These are phyloP conservation scores for Eremobia ochroleuca DNA, from an alignment of 2,888 invertebrate species.

Conservation along the genomic window DNA sequence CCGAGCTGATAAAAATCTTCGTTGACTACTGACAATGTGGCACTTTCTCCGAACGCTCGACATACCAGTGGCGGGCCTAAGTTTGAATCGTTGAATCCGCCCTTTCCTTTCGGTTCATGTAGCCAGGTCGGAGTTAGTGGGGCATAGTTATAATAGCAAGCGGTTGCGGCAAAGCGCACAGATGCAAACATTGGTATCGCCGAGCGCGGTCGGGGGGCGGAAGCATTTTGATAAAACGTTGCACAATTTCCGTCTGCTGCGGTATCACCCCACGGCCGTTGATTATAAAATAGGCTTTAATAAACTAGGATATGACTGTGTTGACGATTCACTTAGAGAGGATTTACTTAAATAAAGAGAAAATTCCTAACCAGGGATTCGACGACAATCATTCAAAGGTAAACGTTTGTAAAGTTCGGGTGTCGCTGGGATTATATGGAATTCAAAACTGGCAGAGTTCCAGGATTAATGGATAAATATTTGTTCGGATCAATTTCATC, in stretches of 20 bases:
- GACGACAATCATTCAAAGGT: constrained; percentile 9
- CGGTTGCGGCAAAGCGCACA: constrained; percentile 71
- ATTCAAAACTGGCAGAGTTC: constrained; percentile 27
- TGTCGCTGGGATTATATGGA: constrained; percentile 21
- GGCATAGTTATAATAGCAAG: constrained; percentile 58
- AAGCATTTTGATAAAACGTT: constrained; percentile 85
- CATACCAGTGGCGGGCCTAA: constrained; percentile 33
- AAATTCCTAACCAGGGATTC: constrained; percentile 16
- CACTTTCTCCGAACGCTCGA: constrained; percentile 53
- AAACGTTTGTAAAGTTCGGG: constrained; percentile 37
- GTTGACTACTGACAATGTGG: constrained; percentile 58
- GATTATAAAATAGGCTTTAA: constrained; percentile 74
- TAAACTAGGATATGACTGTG: constrained; percentile 63
- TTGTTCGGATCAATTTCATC: constrained; percentile 53
- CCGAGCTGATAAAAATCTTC: constrained; percentile 53
- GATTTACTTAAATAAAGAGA: constrained; percentile 17
- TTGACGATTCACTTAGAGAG: not conserved
- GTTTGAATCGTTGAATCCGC: constrained; percentile 41
- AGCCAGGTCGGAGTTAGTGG: constrained; percentile 53
- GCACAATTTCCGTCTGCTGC: constrained; percentile 82
- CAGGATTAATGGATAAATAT: constrained; percentile 25
- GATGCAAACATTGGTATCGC: constrained; percentile 78
- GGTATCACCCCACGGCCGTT: constrained; percentile 66
- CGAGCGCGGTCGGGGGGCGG: constrained; percentile 71
- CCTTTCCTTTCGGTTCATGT: constrained; percentile 55